These are phyloP conservation scores for Lutjanus argentimaculatus DNA, from an alignment of 2,797 vertebrate genomes.

Conservation along the genomic window DNA sequence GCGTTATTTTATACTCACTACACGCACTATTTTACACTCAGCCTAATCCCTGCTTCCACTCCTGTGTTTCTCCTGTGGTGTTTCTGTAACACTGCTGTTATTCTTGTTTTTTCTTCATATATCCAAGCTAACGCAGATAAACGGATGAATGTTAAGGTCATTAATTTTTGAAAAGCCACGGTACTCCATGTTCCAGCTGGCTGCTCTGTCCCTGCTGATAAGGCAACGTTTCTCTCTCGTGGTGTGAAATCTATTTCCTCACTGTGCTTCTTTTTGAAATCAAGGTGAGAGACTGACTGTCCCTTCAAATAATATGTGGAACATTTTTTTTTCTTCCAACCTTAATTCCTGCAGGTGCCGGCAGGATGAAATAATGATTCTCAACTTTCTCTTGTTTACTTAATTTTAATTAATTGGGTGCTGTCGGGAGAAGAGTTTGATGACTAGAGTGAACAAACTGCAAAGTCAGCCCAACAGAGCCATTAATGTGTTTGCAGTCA, in stretches of 20 bases:
- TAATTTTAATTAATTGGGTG: slow-evolving; percentile 14
- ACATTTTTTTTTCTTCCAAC: background rate
- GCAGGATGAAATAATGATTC: slow-evolving; percentile 19
- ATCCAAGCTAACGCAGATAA: background rate
- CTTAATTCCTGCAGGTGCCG: slow-evolving; percentile 4
- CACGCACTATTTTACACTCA: background rate
- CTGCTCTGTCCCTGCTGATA: slow-evolving; percentile 35
- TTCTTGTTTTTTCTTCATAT: background rate
- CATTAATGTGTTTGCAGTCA: slow-evolving; percentile 6
- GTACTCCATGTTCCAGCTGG: slow-evolving; percentile 4
- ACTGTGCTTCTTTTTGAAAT: slow-evolving; percentile 21
- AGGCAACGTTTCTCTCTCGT: slow-evolving; percentile 8
- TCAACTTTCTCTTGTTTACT: slow-evolving; percentile 27
- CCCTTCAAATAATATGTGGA: slow-evolving; percentile 26
- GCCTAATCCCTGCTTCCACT: background rate
- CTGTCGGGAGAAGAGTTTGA: slow-evolving; percentile 10
- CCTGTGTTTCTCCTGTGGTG: background rate
- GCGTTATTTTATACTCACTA: background rate
- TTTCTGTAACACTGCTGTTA: background rate
- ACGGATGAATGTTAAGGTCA: slow-evolving; percentile 14
- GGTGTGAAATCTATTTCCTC: slow-evolving; percentile 43
- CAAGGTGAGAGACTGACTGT: slow-evolving; percentile 39
- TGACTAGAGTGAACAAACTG: slow-evolving; percentile 11
- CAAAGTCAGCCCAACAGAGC: slow-evolving; percentile 16
- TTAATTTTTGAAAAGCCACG: slow-evolving; percentile 22